phyloP scores from a whole-genome alignment of 2,888 invertebrate species.

The Polietes domitor region DNA sequence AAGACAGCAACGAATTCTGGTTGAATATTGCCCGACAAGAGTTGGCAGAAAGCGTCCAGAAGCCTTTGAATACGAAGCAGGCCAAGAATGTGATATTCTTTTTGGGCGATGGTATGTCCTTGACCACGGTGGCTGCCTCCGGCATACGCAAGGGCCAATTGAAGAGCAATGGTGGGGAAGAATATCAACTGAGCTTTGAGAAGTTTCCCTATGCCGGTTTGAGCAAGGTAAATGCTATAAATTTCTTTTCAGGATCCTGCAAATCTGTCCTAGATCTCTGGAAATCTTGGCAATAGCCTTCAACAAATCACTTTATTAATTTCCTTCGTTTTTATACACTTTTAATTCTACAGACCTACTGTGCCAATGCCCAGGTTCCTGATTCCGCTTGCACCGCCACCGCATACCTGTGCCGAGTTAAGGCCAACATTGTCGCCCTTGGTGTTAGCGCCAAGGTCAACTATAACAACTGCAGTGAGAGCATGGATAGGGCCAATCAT shows the following conservation, averaged over 20 bases:
- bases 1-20: conserved; percentile 70
- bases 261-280: too few species aligned
- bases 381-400: conserved; percentile 86
- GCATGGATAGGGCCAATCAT: conserved; percentile 83
- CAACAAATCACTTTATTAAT: too few species aligned
- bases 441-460: conserved; percentile 87
- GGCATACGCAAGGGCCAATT: conserved; percentile 86
- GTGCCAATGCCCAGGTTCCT: conserved; percentile 85
- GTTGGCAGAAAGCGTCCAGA: conserved; percentile 67
- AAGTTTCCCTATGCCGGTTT: conserved; percentile 84
- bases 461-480: conserved; percentile 84
- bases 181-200: conserved; percentile 84
- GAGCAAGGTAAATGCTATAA: conserved; percentile 82
- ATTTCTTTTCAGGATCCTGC: too few species aligned
- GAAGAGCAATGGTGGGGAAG: conserved; percentile 83
- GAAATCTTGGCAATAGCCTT: too few species aligned
- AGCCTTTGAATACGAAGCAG: conserved; percentile 48
- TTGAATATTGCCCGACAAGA: conserved; percentile 70
- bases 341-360: conserved; percentile 81
- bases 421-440: conserved; percentile 85
- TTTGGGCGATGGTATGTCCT: conserved; percentile 86
- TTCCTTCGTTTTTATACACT: too few species aligned
- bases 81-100: conserved; percentile 78
- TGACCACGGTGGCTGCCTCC: conserved; percentile 86
- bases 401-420: conserved; percentile 83